phyloP scores from a whole-genome alignment of 2,797 vertebrate genomes.

The Leontocebus nigricollis region DNA sequence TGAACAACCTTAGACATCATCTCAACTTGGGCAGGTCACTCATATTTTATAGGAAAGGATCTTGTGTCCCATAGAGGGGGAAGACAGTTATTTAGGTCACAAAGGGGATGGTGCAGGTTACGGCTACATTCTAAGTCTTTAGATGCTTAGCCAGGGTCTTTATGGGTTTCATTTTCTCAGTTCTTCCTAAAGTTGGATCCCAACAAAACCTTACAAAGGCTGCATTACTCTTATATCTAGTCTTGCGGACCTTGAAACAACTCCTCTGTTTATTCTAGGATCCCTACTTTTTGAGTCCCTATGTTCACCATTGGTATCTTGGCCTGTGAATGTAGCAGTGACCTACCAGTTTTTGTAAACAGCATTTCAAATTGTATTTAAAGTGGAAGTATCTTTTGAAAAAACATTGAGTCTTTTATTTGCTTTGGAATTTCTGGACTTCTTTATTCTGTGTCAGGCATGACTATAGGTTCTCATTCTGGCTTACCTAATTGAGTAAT shows the following conservation, averaged over 20 bases:
- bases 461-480: background rate
- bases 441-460: background rate
- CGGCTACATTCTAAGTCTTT: background rate
- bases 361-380: background rate
- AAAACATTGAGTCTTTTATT: background rate
- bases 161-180: background rate
- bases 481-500: slow-evolving; percentile 1
- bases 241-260: background rate
- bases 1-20: background rate
- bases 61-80: background rate
- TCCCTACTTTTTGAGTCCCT: background rate
- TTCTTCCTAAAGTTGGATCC: background rate
- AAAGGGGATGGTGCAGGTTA: accelerated
- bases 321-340: background rate
- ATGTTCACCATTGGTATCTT: background rate
- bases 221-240: background rate
- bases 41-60: background rate
- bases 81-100: background rate
- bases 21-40: background rate
- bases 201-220: background rate
- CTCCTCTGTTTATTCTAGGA: background rate
- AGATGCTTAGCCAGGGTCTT: background rate
- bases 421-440: background rate
- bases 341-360: background rate
- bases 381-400: background rate